Evolutionary conservation across 2,797 vertebrate species (phyloP), one percentile per base, ranked within the genome.

Genomic region (Muscicapa striata): DNA sequence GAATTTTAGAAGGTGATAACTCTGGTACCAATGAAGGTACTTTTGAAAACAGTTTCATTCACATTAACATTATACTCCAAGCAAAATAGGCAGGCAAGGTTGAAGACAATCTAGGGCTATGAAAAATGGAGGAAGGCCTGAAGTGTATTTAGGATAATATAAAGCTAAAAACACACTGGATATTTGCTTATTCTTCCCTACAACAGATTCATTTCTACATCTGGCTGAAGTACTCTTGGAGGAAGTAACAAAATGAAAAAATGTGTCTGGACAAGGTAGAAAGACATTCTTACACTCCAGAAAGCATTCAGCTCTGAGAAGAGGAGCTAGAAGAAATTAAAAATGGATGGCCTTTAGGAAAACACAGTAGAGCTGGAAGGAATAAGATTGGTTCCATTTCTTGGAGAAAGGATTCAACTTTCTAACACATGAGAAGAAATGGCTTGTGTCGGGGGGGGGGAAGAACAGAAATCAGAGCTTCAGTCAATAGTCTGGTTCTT

Each of bases 401-500:
- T 80, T 85, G 23, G 72, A 93, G 32, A 69, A 76, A 68, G 38
- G 20, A 75, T 80, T 93, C 87, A 78, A 46, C 75, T 95, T 96
- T 77, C 64, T 72, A 87, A 89, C 82, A 93, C 15, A 75, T 78
- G 64, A 64, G 49, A 30, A 64, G 27, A 93, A 80, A 62, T 15
- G 11, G 26, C 19, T 91, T 75, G 19, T 41, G 32, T 15, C 3
- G 2, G 9, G 19, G 11, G 48, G 19, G 32, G 41, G 66, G 82
- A 68, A 54, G 30, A 93, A 16, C 17, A 72, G 57, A 81, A 95
- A 66, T 90, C 15, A 40, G 41, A 80, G 59, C 48, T 91, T 77
- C 93, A 94, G 89, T 90, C 78, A 77, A 18, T 77, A 93, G 63
- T 41, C 59, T 89, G 75, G 72, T 89, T 92, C 92, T 88, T 87